These are phyloP conservation scores for Margaritifera margaritifera DNA, from an alignment of 2,888 invertebrate species.

Conservation along the genomic window DNA sequence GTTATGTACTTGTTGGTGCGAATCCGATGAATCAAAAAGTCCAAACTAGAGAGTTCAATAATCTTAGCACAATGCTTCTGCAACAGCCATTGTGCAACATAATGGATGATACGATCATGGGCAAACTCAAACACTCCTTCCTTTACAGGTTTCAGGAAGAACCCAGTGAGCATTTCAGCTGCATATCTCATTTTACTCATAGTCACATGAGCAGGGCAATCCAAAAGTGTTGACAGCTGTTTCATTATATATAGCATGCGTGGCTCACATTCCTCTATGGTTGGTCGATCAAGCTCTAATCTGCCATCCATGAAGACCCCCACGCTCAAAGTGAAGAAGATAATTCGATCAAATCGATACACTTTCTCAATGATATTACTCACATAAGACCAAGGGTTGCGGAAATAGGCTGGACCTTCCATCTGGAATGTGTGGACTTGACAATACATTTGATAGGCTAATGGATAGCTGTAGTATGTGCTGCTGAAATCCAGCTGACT, in stretches of 20 bases:
- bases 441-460: conserved; percentile 26
- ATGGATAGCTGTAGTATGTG: conserved; percentile 8
- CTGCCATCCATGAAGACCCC: conserved; percentile 34
- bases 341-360: conserved; percentile 31
- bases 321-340: conserved; percentile 32
- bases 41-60: conserved; percentile 22
- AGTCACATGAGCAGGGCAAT: conserved; percentile 24
- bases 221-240: conserved; percentile 24
- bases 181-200: conserved; percentile 34
- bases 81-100: conserved; percentile 27
- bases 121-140: conserved; percentile 26
- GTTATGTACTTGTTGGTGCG: conserved; percentile 16
- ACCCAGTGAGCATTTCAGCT: conserved; percentile 33
- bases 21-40: conserved; percentile 28
- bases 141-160: conserved; percentile 30
- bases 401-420: conserved; percentile 34
- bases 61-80: conserved; percentile 19
- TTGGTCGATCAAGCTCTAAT: conserved; percentile 31
- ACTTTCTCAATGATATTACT: conserved; percentile 33
- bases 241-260: conserved; percentile 27
- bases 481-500: conserved; percentile 3
- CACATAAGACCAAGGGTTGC: conserved; percentile 26
- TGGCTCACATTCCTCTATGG: conserved; percentile 29
- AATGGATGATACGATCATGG: conserved; percentile 30
- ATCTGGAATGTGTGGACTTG: conserved; percentile 32